Conservation (phyloP, 2,113 vertebrate species). For the Pedionomus torquatus region DNA sequence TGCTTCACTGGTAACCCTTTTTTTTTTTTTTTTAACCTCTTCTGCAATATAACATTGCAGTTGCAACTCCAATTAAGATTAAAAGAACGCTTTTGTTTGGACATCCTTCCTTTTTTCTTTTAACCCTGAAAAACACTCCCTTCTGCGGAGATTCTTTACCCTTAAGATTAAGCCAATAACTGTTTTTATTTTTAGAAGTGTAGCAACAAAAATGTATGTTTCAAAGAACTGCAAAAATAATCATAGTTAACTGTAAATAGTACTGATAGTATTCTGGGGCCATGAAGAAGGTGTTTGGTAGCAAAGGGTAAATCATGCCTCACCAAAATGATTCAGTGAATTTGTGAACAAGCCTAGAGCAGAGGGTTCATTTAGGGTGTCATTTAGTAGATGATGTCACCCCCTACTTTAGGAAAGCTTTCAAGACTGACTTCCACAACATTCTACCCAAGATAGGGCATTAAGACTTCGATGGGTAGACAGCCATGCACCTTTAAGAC, state of each 20-base stretch:
- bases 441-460: neutral
- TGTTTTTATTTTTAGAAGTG: neutral
- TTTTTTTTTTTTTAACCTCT: neutral
- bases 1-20: neutral
- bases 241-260: neutral
- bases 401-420: neutral
- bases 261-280: neutral
- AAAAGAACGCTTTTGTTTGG: neutral
- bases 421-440: neutral
- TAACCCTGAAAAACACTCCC: neutral
- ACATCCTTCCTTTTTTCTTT: neutral
- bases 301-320: neutral
- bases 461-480: neutral
- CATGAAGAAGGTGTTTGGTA: neutral
- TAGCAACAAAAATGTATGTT: neutral
- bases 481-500: neutral
- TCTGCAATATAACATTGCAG: neutral
- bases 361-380: neutral
- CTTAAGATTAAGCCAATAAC: neutral
- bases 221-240: neutral
- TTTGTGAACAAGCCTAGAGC: neutral
- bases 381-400: neutral
- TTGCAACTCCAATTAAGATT: constrained; percentile 13
- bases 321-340: neutral
- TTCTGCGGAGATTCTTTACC: neutral